phyloP scores from a whole-genome alignment of 2,797 vertebrate genomes.

The Enteromius afrohamiltoni region DNA sequence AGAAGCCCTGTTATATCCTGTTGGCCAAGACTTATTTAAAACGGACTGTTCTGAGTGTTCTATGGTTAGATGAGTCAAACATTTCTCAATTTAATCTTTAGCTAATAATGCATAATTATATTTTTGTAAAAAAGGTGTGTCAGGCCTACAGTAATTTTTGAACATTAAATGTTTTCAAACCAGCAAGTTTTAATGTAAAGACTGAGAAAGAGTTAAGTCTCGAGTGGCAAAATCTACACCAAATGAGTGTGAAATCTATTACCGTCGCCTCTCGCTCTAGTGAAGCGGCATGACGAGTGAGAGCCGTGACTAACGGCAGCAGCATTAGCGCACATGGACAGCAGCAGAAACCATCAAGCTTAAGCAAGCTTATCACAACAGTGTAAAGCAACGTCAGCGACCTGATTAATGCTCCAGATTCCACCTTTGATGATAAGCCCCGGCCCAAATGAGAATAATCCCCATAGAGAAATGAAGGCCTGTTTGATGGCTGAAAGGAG shows the following conservation, averaged over 20 bases:
- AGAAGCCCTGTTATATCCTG: too few species aligned
- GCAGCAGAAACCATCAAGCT: conserved; percentile 32
- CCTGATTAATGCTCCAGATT: conserved; percentile 62
- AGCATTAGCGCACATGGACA: conserved; percentile 5
- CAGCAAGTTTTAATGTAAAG: background rate
- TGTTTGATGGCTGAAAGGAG: conserved; percentile 47
- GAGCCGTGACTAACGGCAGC: conserved; percentile 58
- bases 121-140: background rate
- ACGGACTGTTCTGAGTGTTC: too few species aligned
- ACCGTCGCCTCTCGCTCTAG: conserved; percentile 4
- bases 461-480: conserved; percentile 11
- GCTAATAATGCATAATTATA: background rate
- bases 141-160: background rate
- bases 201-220: background rate
- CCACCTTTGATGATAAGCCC: conserved; percentile 63
- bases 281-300: conserved; percentile 39
- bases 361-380: conserved; percentile 61
- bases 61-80: too few species aligned
- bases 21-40: too few species aligned
- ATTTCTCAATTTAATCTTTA: background rate
- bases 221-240: background rate
- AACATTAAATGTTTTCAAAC: background rate
- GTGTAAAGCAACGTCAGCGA: conserved; percentile 51
- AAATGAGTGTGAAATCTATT: conserved; percentile 52
- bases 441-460: conserved; percentile 21